Evolutionary conservation across 2,113 vertebrate genomes (phyloP).

Genomic region (Pelvicachromis taeniatus): DNA sequence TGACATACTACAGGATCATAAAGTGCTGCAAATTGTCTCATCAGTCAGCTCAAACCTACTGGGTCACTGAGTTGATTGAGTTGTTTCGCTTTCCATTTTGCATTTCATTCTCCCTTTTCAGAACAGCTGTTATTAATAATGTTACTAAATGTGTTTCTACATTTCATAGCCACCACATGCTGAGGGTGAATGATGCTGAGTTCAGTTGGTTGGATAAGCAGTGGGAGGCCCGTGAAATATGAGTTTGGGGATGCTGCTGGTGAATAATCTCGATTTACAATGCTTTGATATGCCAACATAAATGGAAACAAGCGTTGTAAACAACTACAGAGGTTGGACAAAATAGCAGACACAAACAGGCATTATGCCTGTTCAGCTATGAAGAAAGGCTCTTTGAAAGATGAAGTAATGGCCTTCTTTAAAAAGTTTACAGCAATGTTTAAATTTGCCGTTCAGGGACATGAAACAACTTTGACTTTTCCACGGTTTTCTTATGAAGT

Average conservation of each 20-base stretch:
- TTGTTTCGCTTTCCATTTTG: background rate
- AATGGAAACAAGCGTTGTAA: conserved; percentile 1
- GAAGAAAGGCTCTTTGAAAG: background rate
- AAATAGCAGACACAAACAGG: background rate
- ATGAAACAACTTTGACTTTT: background rate
- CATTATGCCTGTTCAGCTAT: background rate
- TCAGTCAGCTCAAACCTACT: background rate
- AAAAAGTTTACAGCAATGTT: background rate
- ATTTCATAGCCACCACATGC: conserved; percentile 32
- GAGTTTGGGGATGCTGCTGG: conserved; percentile 11
- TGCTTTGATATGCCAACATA: conserved; percentile 12
- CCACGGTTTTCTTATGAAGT: background rate
- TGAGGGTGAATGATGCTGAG: conserved; percentile 42
- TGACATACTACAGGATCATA: background rate
- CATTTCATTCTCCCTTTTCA: background rate
- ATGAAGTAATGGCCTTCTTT: background rate
- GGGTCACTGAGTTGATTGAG: conserved; percentile 1
- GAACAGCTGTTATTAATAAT: conserved; percentile 44
- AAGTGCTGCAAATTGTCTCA: background rate
- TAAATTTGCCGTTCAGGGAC: background rate
- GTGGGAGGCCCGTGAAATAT: conserved; percentile 27
- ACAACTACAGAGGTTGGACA: conserved; percentile 11
- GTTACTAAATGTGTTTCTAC: background rate
- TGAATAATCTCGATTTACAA: conserved; percentile 32
- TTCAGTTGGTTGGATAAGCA: conserved; percentile 36